A percentile compares a stretch with the other conserved stretches of the same genome.
These are phyloP conservation scores for Agrochola lychnidis DNA, from an alignment of 2,888 invertebrate genomes.

Conservation along the genomic window DNA sequence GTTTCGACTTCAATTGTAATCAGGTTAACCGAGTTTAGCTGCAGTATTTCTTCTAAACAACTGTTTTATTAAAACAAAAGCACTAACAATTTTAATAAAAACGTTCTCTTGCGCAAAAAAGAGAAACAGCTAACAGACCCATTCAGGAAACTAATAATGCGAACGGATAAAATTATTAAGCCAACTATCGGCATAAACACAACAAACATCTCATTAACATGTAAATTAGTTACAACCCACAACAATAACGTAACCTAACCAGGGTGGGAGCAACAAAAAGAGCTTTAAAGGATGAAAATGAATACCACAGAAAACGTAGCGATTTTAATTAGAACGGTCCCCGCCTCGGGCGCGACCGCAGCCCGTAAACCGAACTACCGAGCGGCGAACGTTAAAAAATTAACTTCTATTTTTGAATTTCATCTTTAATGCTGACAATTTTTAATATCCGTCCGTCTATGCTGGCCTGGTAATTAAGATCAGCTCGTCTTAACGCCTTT, in stretches of 20 bases:
- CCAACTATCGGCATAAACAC: slow-evolving; percentile 74
- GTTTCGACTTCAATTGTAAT: slow-evolving; percentile 47
- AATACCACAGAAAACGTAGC: slow-evolving; percentile 87
- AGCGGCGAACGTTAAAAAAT: slow-evolving; percentile 68
- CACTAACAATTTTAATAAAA: slow-evolving; percentile 39
- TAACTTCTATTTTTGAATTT: slow-evolving; percentile 71
- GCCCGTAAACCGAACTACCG: slow-evolving; percentile 79
- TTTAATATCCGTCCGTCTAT: slow-evolving; percentile 66
- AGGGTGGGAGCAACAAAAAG: slow-evolving; percentile 85
- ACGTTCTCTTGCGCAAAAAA: slow-evolving; percentile 39
- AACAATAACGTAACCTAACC: slow-evolving; percentile 86
- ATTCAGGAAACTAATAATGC: slow-evolving; percentile 66
- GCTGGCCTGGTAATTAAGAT: slow-evolving; percentile 72
- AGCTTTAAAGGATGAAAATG: slow-evolving; percentile 87
- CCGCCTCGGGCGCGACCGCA: slow-evolving; percentile 85
- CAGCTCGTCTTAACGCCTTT: slow-evolving; percentile 50
- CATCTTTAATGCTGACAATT: slow-evolving; percentile 71
- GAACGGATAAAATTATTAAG: slow-evolving; percentile 69
- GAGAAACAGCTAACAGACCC: slow-evolving; percentile 38
- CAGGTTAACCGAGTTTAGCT: slow-evolving; percentile 54
- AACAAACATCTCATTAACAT: slow-evolving; percentile 87
- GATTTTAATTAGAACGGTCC: slow-evolving; percentile 88
- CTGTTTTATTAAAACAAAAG: slow-evolving; percentile 25
- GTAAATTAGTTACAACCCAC: slow-evolving; percentile 88
- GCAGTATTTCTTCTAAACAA: slow-evolving; percentile 19